Percentiles rank a stretch among this genome's conserved stretches.
phyloP scores from a whole-genome alignment of 2,113 vertebrate genomes.

The Struthidea cinerea region DNA sequence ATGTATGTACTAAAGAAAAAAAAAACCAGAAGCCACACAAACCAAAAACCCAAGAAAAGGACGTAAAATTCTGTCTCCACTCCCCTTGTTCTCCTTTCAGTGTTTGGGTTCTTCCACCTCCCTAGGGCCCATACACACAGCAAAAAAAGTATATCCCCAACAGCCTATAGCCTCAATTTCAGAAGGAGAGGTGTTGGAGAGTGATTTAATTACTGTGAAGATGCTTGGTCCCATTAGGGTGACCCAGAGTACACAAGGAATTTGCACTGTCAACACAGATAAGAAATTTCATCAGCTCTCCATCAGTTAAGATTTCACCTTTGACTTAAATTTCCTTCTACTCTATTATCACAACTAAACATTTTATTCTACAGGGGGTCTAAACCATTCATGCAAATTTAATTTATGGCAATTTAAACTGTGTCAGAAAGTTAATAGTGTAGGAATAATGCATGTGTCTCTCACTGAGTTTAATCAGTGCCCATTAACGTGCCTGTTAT shows the following conservation, averaged over 20 bases:
- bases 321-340: background rate
- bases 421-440: slow-evolving; percentile 65
- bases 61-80: background rate
- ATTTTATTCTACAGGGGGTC: background rate
- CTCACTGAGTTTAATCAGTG: slow-evolving; percentile 64
- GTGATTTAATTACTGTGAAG: background rate
- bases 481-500: slow-evolving; percentile 34
- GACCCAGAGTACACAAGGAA: background rate
- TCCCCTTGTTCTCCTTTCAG: background rate
- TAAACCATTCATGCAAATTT: slow-evolving; percentile 20
- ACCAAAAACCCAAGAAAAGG: background rate
- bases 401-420: slow-evolving; percentile 62
- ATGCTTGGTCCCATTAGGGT: background rate
- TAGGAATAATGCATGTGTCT: slow-evolving; percentile 58
- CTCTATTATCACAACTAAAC: background rate
- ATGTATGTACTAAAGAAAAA: accelerated
- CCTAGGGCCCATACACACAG: background rate
- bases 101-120: background rate
- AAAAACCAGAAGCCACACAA: background rate
- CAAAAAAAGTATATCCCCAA: background rate
- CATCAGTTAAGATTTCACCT: slow-evolving; percentile 24
- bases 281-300: slow-evolving; percentile 5
- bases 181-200: background rate
- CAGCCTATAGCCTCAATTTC: background rate
- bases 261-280: background rate